These are phyloP conservation scores for Actenoides hombroni DNA, from an alignment of 2,113 vertebrate genomes.

Conservation along the genomic window DNA sequence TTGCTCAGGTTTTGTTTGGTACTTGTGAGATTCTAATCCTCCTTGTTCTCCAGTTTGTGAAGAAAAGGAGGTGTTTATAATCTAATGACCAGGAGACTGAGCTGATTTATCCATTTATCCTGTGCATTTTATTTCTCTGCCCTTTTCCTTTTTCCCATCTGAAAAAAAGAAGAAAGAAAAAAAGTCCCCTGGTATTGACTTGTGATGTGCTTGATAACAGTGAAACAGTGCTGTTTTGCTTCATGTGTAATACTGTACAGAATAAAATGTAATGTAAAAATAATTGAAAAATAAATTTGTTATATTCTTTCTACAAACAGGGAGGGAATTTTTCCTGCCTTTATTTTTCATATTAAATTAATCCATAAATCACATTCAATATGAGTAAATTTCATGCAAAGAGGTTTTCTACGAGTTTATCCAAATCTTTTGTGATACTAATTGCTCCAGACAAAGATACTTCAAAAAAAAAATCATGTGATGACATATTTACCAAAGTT, in stretches of 20 bases:
- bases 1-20: not conserved
- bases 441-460: not conserved
- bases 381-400: not conserved
- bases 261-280: not conserved
- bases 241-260: not conserved
- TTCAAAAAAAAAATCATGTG: not conserved
- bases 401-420: not conserved
- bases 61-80: not conserved
- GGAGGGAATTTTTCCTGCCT: not conserved
- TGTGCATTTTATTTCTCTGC: not conserved
- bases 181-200: not conserved
- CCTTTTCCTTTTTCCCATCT: not conserved
- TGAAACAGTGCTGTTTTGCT: not conserved
- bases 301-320: not conserved
- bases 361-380: not conserved
- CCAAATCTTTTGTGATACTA: not conserved
- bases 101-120: not conserved
- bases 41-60: not conserved
- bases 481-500: not conserved
- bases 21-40: not conserved
- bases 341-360: not conserved
- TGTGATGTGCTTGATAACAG: not conserved
- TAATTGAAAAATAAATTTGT: not conserved
- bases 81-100: not conserved
- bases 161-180: not conserved